Evolutionary conservation across 1,140 invertebrate genomes (phyloP).

Genomic region (Maconellicoccus hirsutus): DNA sequence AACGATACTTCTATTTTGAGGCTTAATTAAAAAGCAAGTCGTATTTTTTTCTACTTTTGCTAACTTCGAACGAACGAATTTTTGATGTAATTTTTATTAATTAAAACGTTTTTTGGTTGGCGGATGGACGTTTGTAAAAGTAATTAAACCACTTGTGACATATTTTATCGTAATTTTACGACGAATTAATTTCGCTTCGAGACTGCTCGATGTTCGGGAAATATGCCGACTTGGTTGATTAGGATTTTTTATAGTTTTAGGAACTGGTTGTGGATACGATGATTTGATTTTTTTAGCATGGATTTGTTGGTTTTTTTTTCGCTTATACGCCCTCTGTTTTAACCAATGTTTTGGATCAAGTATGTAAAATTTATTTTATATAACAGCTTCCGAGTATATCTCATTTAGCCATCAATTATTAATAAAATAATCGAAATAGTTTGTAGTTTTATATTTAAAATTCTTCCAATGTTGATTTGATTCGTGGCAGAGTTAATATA

Average conservation of each 20-base stretch:
- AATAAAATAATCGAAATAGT: background rate
- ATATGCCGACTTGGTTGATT: no score
- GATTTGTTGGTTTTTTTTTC: background rate
- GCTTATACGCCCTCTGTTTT: background rate
- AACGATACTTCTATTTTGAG: background rate
- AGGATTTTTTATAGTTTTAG: background rate
- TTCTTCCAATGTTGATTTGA: background rate
- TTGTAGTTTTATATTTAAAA: background rate
- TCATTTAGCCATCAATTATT: background rate
- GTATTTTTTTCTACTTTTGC: background rate
- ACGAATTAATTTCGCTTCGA: no score
- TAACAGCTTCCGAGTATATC: constrained; percentile 3
- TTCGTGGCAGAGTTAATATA: background rate
- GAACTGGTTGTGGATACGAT: no score
- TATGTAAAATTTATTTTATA: background rate
- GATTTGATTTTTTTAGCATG: background rate
- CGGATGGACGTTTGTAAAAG: no score
- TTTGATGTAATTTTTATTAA: no score
- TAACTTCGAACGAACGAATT: background rate
- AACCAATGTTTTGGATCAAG: background rate
- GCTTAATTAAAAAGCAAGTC: background rate
- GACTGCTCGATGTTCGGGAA: no score
- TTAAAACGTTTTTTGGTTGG: no score
- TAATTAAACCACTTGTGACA: no score
- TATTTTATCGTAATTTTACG: no score